phyloP scores from a whole-genome alignment of 2,113 vertebrate genomes.

The Pogona vitticeps region DNA sequence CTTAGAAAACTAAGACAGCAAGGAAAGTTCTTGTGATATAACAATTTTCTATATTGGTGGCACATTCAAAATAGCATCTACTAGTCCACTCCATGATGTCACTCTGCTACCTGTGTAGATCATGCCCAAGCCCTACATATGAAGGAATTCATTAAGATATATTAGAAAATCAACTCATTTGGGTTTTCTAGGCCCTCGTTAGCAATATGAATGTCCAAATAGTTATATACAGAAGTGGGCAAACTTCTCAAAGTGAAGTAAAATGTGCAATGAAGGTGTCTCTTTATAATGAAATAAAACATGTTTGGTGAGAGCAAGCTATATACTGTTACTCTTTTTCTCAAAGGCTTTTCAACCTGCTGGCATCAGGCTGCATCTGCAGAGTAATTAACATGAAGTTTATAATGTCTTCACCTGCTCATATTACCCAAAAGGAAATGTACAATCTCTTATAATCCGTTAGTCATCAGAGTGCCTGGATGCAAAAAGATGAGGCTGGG shows the following conservation, averaged over 20 bases:
- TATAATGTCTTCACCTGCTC: slow-evolving; percentile 24
- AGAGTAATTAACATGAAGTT: slow-evolving; percentile 5
- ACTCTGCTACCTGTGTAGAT: neutral
- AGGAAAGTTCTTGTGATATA: too few relatives aligned
- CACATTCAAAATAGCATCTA: too few relatives aligned
- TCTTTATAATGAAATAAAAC: neutral
- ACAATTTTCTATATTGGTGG: neutral
- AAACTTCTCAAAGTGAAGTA: neutral
- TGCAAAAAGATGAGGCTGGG: neutral
- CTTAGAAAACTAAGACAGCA: neutral
- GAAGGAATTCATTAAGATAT: neutral
- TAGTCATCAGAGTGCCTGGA: slow-evolving; percentile 1
- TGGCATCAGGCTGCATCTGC: slow-evolving; percentile 6
- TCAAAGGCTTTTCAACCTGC: neutral
- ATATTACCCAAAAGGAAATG: slow-evolving; percentile 25
- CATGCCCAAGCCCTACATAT: neutral
- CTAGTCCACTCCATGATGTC: neutral
- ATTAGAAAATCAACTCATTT: neutral
- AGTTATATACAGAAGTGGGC: neutral
- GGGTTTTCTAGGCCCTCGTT: neutral
- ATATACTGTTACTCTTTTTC: neutral
- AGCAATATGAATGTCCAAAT: neutral
- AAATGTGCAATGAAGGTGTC: too few relatives aligned
- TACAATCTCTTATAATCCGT: slow-evolving; percentile 1
- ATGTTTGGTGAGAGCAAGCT: neutral